Conservation (phyloP, 2,888 invertebrate genomes). For the Archaeoteleia sp. region DNA sequence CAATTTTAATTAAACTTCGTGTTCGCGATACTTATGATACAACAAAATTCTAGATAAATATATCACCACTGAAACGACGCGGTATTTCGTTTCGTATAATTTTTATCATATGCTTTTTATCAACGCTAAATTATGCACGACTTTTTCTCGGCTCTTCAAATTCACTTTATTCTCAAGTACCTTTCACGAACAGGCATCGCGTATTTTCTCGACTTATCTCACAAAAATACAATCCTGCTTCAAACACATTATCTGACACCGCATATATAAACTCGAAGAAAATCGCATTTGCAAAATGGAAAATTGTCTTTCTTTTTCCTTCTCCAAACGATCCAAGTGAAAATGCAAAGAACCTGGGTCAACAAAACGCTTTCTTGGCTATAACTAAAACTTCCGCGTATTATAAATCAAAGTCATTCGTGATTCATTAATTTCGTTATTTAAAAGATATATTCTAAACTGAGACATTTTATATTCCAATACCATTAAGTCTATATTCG, state of each 20-base stretch:
- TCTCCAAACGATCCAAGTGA: background rate
- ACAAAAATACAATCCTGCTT: constrained; percentile 46
- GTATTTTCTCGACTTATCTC: constrained; percentile 44
- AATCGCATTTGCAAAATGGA: constrained; percentile 26
- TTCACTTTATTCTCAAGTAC: constrained; percentile 44
- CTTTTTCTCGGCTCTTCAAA: constrained; percentile 34
- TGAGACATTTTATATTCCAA: too few relatives aligned
- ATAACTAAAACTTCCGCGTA: background rate
- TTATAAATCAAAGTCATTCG: background rate
- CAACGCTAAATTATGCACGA: constrained; percentile 36
- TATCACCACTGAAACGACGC: too few relatives aligned
- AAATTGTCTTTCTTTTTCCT: background rate
- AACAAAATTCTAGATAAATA: too few relatives aligned
- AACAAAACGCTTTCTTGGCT: background rate
- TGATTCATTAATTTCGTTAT: too few relatives aligned
- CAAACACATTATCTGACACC: constrained; percentile 39
- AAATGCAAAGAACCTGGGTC: background rate
- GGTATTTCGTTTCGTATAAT: constrained; percentile 6
- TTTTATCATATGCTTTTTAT: constrained; percentile 25
- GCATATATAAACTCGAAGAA: constrained; percentile 40
- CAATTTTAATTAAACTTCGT: too few relatives aligned
- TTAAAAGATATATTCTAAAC: too few relatives aligned
- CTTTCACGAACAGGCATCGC: constrained; percentile 48
- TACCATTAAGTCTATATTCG: too few relatives aligned
- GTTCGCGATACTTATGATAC: too few relatives aligned